A percentile compares a stretch with the other conserved stretches of the same genome.
Evolutionary conservation across 2,797 vertebrate genomes (phyloP).

Genomic region (Crenichthys baileyi): DNA sequence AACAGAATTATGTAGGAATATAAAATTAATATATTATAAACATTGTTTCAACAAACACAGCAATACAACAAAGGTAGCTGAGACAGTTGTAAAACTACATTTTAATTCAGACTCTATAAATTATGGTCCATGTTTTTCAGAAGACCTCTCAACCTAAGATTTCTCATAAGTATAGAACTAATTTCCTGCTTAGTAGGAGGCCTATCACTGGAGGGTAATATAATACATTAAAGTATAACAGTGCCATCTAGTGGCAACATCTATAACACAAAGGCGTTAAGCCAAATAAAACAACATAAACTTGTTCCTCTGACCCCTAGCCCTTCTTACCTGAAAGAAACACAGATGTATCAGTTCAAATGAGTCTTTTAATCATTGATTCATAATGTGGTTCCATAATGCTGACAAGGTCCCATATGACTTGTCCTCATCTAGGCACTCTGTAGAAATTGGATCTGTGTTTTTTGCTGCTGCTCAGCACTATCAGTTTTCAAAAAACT

Average conservation of each 20-base stretch:
- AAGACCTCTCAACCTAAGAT: slow-evolving; percentile 35
- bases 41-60: slow-evolving; percentile 49
- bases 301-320: neutral
- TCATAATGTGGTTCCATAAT: slow-evolving; percentile 12
- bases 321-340: neutral
- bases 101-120: slow-evolving; percentile 47
- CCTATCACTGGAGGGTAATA: slow-evolving; percentile 27
- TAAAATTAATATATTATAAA: slow-evolving; percentile 6
- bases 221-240: slow-evolving; percentile 60
- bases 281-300: neutral
- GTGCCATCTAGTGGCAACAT: slow-evolving; percentile 73
- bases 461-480: slow-evolving; percentile 56
- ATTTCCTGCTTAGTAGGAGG: slow-evolving; percentile 21
- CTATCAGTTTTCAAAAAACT: slow-evolving; percentile 62
- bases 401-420: slow-evolving; percentile 23
- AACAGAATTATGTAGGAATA: neutral
- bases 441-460: slow-evolving; percentile 56
- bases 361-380: slow-evolving; percentile 5
- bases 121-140: slow-evolving; percentile 30
- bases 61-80: slow-evolving; percentile 6
- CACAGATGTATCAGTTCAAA: neutral
- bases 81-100: slow-evolving; percentile 27
- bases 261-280: neutral
- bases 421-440: slow-evolving; percentile 37
- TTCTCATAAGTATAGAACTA: slow-evolving; percentile 36